phyloP scores from a whole-genome alignment of 2,797 vertebrate species.

The Malurus splendens region DNA sequence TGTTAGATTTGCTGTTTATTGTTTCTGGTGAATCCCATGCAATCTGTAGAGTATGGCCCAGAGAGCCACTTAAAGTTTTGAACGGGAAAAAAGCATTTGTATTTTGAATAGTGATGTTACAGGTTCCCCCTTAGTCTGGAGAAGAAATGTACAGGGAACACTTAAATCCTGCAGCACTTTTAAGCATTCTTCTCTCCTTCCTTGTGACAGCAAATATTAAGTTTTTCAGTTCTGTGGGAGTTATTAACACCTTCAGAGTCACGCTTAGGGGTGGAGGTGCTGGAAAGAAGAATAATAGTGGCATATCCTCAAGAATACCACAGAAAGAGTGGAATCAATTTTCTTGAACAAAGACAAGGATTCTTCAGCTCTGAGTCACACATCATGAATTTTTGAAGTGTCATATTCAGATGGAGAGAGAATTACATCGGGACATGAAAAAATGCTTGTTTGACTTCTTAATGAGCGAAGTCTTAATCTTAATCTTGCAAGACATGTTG shows the following conservation, averaged over 20 bases:
- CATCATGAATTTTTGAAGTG: constrained; percentile 18
- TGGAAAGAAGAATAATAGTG: background rate
- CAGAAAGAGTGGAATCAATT: constrained; percentile 27
- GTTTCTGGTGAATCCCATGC: background rate
- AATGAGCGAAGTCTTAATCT: background rate
- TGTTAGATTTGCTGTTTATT: background rate
- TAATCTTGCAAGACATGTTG: background rate
- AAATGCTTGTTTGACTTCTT: background rate
- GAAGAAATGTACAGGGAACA: background rate
- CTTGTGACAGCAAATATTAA: background rate
- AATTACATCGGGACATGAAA: background rate
- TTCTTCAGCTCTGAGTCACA: constrained; percentile 28
- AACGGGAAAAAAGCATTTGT: background rate
- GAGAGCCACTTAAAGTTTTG: background rate
- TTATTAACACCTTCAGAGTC: constrained; percentile 18
- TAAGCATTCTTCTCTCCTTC: background rate
- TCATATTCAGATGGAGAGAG: background rate
- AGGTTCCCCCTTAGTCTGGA: background rate
- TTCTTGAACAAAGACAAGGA: constrained; percentile 26
- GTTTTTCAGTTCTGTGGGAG: background rate
- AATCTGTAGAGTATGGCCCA: background rate
- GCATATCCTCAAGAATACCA: background rate
- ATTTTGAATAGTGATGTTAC: background rate
- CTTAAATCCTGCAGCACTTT: background rate
- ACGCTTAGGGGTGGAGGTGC: background rate